Percentiles rank a stretch among this genome's conserved stretches.
Evolutionary conservation across 2,113 vertebrate genomes (phyloP).

Genomic region (Cromileptes altivelis): DNA sequence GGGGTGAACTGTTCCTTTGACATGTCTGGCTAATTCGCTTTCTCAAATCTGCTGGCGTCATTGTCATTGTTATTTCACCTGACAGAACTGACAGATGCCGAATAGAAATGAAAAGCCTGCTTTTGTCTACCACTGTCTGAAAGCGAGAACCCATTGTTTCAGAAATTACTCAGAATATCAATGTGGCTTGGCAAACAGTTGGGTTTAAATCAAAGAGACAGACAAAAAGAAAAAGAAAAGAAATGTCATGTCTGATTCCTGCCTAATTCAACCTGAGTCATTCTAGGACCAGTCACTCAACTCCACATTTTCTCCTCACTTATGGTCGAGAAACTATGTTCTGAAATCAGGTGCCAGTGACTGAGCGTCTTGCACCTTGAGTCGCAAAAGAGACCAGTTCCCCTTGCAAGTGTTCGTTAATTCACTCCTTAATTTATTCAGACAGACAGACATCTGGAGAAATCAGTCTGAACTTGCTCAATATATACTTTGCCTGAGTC

Average conservation of each 20-base stretch:
- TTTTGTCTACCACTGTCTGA: neutral
- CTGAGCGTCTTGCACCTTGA: constrained; percentile 8
- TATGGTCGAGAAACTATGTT: constrained; percentile 7
- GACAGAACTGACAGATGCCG: neutral
- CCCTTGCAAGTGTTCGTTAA: constrained; percentile 37
- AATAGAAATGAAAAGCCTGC: neutral
- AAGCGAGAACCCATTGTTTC: neutral
- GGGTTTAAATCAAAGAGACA: neutral
- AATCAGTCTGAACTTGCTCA: constrained; percentile 54
- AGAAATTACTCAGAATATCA: neutral
- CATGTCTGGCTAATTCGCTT: neutral
- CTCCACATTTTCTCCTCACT: neutral
- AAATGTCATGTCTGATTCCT: neutral
- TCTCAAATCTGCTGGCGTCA: neutral
- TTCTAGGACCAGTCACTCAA: constrained; percentile 12
- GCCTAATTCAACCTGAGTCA: neutral
- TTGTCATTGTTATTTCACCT: neutral
- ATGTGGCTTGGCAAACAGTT: neutral
- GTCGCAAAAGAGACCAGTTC: constrained; percentile 22
- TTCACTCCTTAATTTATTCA: constrained; percentile 54
- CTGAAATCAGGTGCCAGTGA: constrained; percentile 15
- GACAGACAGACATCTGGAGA: constrained; percentile 56
- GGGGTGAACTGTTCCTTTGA: too few relatives aligned
- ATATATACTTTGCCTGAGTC: constrained; percentile 41
- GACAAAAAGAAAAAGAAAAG: neutral